phyloP scores from a whole-genome alignment of 2,113 vertebrate species.

The Tamias sibiricus region DNA sequence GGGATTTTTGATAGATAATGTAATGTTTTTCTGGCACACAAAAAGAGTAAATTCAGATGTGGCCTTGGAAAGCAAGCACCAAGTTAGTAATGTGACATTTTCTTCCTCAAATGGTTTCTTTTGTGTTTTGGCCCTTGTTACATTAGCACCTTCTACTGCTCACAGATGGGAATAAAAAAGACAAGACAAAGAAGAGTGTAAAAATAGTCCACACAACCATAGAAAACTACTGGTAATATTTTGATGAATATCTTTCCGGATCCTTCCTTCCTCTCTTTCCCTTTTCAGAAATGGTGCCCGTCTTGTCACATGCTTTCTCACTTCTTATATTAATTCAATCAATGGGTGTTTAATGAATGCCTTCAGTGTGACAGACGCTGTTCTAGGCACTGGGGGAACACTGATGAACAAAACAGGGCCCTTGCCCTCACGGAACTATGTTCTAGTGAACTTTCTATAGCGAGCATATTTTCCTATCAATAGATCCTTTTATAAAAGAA shows the following conservation, averaged over 20 bases:
- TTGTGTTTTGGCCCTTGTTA: constrained; percentile 34
- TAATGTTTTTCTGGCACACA: not conserved
- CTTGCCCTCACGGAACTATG: not conserved
- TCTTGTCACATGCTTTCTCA: not conserved
- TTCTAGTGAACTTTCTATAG: not conserved
- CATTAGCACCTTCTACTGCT: not conserved
- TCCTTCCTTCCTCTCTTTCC: not conserved
- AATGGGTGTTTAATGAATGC: not conserved
- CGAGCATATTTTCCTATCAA: not conserved
- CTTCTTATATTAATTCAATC: not conserved
- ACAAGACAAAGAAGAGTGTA: not conserved
- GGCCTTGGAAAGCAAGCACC: not conserved
- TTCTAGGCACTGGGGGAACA: not conserved
- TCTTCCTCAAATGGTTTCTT: not conserved
- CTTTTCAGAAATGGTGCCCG: not conserved
- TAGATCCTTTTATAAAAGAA: not conserved
- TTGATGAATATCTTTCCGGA: not conserved
- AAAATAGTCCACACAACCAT: not conserved
- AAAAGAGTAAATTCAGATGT: not conserved
- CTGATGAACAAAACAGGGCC: not conserved
- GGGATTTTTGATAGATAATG: too few relatives aligned
- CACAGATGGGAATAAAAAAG: not conserved
- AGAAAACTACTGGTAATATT: not conserved
- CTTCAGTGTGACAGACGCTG: not conserved
- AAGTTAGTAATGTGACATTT: not conserved